Evolutionary conservation across 2,113 vertebrate genomes (phyloP).

Genomic region (Gnathonemus longibarbis): DNA sequence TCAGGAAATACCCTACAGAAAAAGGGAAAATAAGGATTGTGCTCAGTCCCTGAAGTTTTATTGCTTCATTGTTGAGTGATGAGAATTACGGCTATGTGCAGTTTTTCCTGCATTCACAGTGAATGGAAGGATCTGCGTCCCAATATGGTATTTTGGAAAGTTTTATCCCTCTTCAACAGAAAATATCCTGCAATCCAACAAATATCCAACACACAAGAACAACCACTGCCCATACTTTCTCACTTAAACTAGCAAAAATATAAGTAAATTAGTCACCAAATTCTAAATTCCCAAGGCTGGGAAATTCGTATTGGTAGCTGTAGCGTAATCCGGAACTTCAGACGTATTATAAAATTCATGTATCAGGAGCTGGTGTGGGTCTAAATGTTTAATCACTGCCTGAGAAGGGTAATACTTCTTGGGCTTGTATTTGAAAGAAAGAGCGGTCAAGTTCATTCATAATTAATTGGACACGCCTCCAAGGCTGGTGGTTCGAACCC

Average conservation of each 20-base stretch:
- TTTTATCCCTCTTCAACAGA: neutral
- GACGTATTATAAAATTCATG: neutral
- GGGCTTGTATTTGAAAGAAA: constrained; percentile 14
- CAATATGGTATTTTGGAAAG: neutral
- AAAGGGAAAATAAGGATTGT: neutral
- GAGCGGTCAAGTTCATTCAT: constrained; percentile 20
- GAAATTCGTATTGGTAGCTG: neutral
- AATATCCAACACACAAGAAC: neutral
- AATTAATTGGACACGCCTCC: constrained; percentile 25
- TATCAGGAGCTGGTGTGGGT: neutral
- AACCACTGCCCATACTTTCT: neutral
- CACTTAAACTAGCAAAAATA: neutral
- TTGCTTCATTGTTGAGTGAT: neutral
- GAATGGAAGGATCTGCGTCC: neutral
- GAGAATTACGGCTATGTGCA: neutral
- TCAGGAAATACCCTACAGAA: neutral
- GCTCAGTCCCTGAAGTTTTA: neutral
- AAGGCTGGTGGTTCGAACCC: neutral
- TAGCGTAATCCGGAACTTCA: neutral
- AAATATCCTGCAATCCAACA: neutral
- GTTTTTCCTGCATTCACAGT: neutral
- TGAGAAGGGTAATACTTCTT: neutral
- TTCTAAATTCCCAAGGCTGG: neutral
- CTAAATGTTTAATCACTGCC: constrained; percentile 18
- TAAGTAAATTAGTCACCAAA: neutral